Conservation (phyloP, 35 echinoderm and acorn worm species). For the Antedon bifida region DNA sequence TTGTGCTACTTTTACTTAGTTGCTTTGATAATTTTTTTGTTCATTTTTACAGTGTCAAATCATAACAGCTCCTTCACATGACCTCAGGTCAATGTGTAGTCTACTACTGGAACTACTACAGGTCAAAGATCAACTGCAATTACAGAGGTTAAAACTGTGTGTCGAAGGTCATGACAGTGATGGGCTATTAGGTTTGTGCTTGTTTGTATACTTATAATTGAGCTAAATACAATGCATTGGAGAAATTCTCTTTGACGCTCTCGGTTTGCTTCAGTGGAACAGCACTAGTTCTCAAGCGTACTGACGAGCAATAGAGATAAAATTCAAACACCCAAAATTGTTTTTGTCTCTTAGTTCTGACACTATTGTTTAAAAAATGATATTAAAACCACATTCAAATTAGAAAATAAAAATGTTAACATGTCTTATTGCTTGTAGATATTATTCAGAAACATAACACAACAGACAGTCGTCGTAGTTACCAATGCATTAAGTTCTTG, state of each 20-base stretch:
- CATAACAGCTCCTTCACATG: conserved; percentile 64
- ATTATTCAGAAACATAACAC: conserved; percentile 67
- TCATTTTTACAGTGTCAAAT: conserved; percentile 48
- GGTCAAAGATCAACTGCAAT: conserved; percentile 68
- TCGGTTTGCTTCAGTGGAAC: background rate
- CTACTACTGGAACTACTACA: conserved; percentile 74
- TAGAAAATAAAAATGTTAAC: background rate
- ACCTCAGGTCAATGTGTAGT: conserved; percentile 66
- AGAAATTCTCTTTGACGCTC: background rate
- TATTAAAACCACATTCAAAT: background rate
- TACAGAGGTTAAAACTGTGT: conserved; percentile 60
- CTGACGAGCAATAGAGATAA: too few relatives aligned
- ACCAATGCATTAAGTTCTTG: conserved; percentile 98
- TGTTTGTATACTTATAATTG: too few relatives aligned
- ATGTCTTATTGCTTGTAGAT: conserved; percentile 27
- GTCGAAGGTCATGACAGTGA: conserved; percentile 79
- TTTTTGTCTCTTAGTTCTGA: too few relatives aligned
- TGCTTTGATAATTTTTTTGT: too few relatives aligned
- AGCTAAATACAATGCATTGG: too few relatives aligned
- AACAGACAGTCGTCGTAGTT: conserved; percentile 75
- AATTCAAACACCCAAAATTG: too few relatives aligned
- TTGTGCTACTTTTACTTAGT: too few relatives aligned
- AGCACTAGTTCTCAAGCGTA: too few relatives aligned
- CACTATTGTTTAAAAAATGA: background rate
- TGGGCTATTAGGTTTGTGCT: conserved; percentile 80